phyloP scores from a whole-genome alignment of 37 sponge, comb jelly and placozoan species.

The Oopsacas minuta region DNA sequence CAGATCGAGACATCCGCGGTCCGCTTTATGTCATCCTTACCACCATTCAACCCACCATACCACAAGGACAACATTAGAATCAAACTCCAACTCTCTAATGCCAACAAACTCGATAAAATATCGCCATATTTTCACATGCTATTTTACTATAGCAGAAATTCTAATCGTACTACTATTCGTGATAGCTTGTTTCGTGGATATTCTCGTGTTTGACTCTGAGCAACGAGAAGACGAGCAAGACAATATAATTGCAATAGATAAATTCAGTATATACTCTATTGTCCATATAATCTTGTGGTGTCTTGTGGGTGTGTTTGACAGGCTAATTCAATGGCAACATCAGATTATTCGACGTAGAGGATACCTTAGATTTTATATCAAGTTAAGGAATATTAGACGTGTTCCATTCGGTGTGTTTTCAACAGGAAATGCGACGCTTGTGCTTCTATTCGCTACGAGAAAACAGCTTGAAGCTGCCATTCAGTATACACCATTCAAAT shows the following conservation, averaged over 20 bases:
- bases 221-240: neutral
- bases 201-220: neutral
- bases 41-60: neutral
- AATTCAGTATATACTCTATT: neutral
- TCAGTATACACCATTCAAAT: neutral
- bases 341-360: constrained; percentile 50
- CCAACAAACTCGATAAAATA: neutral
- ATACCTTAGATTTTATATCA: constrained; percentile 61
- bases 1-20: neutral
- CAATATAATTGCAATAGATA: neutral
- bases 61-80: neutral
- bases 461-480: neutral
- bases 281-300: constrained; percentile 3
- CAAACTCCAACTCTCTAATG: neutral
- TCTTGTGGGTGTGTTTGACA: neutral
- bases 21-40: neutral
- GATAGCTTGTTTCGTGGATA: neutral
- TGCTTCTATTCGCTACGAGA: neutral
- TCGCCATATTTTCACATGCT: neutral
- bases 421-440: constrained; percentile 23
- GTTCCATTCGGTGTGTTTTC: constrained; percentile 58
- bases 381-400: constrained; percentile 47
- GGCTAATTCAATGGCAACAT: constrained; percentile 57
- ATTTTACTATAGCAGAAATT: neutral
- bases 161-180: neutral